Percentiles rank a stretch among this genome's conserved stretches.
phyloP scores from a whole-genome alignment of 23 tunicate species.

The Phallusia fumigata region DNA sequence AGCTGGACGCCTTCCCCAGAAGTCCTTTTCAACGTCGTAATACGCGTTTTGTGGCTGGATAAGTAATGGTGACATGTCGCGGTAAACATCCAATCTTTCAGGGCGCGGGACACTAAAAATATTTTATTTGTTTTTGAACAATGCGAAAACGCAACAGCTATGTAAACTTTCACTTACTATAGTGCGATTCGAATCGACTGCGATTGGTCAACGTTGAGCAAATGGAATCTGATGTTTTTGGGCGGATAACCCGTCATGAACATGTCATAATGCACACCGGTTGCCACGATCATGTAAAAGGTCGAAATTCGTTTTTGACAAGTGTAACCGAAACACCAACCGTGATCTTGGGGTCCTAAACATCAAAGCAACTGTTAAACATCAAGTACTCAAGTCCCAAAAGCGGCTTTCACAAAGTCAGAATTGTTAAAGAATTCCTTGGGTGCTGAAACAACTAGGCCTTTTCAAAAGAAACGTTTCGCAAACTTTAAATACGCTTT shows the following conservation, averaged over 20 bases:
- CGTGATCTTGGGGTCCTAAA: conserved; percentile 92
- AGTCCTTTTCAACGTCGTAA: conserved; percentile 16
- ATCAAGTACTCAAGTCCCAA: neutral
- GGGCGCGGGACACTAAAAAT: conserved; percentile 46
- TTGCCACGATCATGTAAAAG: conserved; percentile 77
- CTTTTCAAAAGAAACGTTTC: no score
- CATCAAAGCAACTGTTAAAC: no score
- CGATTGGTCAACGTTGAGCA: conserved; percentile 29
- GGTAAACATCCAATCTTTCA: conserved; percentile 39
- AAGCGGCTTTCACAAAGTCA: no score
- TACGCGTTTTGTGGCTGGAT: conserved; percentile 30
- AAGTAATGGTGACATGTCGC: neutral
- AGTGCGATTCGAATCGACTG: conserved; percentile 42
- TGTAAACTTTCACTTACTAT: conserved; percentile 20
- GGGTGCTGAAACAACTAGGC: no score
- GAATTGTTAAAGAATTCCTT: no score
- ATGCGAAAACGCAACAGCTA: no score
- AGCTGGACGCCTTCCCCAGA: conserved; percentile 10
- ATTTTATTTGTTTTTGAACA: neutral
- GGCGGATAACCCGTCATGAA: conserved; percentile 73
- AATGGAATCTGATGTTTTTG: conserved; percentile 18
- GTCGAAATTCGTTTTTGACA: conserved; percentile 83
- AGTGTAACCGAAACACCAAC: no score
- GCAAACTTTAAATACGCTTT: no score
- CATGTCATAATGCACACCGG: conserved; percentile 53